These are phyloP conservation scores for Tyrophagus putrescentiae DNA, from an alignment of 1,140 invertebrate genomes.

Conservation along the genomic window DNA sequence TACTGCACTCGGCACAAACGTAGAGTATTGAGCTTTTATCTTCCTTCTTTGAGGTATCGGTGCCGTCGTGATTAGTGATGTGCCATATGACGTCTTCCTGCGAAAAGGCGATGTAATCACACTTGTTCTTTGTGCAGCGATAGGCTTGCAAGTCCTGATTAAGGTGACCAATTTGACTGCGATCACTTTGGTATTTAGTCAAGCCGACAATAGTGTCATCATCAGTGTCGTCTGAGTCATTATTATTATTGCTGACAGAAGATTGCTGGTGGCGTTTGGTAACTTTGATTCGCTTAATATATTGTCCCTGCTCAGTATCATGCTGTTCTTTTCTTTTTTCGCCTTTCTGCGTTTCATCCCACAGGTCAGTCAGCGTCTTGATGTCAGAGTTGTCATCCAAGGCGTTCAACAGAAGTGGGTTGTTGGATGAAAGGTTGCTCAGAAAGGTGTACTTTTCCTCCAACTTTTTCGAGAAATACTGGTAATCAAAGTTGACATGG, in stretches of 20 bases:
- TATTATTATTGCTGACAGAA: background rate
- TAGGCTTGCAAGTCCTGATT: no score
- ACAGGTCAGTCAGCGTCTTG: no score
- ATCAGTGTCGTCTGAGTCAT: background rate
- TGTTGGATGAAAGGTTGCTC: background rate
- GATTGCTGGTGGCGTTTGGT: background rate
- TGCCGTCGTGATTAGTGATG: background rate
- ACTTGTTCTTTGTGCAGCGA: background rate
- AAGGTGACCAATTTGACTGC: background rate
- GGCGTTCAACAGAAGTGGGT: background rate
- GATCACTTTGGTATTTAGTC: background rate
- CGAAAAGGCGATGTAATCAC: conserved; percentile 1
- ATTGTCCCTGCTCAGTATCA: no score
- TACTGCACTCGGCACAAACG: conserved; percentile 10
- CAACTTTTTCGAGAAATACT: background rate
- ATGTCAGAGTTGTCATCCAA: background rate
- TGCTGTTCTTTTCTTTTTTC: no score
- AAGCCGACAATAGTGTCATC: background rate
- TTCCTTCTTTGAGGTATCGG: background rate
- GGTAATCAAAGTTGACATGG: conserved; percentile 13
- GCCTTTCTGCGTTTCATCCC: no score
- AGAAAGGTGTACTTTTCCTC: background rate
- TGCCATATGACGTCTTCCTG: background rate
- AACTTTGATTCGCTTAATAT: background rate
- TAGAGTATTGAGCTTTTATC: background rate